Evolutionary conservation across 2,797 vertebrate species (phyloP), one percentile per base, ranked within the genome.

Genomic region (Gymnothorax reevesii): DNA sequence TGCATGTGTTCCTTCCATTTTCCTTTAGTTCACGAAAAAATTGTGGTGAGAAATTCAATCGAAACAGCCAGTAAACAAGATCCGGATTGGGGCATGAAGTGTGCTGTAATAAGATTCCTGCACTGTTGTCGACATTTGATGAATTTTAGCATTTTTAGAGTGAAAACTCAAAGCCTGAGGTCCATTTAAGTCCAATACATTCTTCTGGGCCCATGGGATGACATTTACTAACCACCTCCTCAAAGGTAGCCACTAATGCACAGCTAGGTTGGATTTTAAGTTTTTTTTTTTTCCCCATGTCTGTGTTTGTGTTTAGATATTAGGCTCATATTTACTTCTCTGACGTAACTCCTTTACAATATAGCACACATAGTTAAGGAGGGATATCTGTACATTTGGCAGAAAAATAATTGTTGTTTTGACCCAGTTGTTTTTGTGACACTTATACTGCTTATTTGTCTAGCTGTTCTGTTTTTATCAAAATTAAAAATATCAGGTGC

Each of bases 251-350:
- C 59, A 60, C 59, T 20, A 27, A 15, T 62, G 57, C 27, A 60
- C 82, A 59, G 57, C 55, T 62, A 25, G 57, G 33, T 60, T 8
- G 8, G 13, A 49, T 77, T 57, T 42, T 62, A 25, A 25, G 7
- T 62, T 25, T 83, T 83, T 62, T 83, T 27, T 42, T 62, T 25
- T 83, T 83, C 42, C 62, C 27, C 59, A 59, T 83, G 82, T 83
- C 52, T 10, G 82, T 83, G 33, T 60, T 83, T 83, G 57, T 59
- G 82, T 59, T 83, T 62, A 33, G 59, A 42, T 83, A 42, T 42
- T 42, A 83, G 69, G n/a, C 10, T 71, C 49, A 20, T 83, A 83
- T 84, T 75, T 75, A 77, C 27, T 71, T 55, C n/a, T 64, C 57
- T 64, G 82, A 17, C 49, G 20, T 42, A 69, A 33, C 69, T 60